phyloP scores from a whole-genome alignment of 2,113 vertebrate genomes.

The Melanerpes aurifrons region DNA sequence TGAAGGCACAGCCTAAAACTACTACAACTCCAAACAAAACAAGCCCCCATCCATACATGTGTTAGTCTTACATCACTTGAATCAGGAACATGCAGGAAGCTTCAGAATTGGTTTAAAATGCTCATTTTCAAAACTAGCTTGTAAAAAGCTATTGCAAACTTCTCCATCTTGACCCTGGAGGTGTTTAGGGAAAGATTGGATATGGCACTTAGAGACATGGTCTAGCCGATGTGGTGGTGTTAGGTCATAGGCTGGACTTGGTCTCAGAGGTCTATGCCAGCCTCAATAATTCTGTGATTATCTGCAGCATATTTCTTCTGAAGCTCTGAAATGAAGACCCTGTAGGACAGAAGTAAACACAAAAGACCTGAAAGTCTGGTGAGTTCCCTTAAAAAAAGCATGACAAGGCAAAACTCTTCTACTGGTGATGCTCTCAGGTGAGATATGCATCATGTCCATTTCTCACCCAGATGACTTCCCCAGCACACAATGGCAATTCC shows the following conservation, averaged over 20 bases:
- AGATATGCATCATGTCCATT: too few relatives aligned
- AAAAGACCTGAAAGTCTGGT: background rate
- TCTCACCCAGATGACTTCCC: background rate
- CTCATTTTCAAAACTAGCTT: background rate
- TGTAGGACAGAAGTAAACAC: background rate
- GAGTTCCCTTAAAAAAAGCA: background rate
- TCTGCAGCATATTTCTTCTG: background rate
- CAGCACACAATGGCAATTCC: background rate
- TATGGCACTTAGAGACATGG: too few relatives aligned
- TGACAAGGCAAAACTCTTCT: background rate
- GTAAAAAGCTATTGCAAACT: background rate
- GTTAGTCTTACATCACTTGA: background rate
- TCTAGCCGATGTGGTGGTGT: too few relatives aligned
- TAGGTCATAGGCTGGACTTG: too few relatives aligned
- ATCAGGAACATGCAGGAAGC: background rate
- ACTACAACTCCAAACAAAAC: background rate
- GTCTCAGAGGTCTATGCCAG: too few relatives aligned
- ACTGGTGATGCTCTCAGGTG: too few relatives aligned
- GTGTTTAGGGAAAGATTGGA: too few relatives aligned
- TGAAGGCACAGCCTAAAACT: too few relatives aligned
- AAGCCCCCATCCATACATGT: background rate
- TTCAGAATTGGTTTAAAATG: background rate
- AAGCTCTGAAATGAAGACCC: background rate
- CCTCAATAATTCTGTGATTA: too few relatives aligned
- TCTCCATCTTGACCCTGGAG: too few relatives aligned